Evolutionary conservation across 2,888 invertebrate species (phyloP), one percentile per base, ranked within the genome.

Genomic region (Geotrupes spiniger): DNA sequence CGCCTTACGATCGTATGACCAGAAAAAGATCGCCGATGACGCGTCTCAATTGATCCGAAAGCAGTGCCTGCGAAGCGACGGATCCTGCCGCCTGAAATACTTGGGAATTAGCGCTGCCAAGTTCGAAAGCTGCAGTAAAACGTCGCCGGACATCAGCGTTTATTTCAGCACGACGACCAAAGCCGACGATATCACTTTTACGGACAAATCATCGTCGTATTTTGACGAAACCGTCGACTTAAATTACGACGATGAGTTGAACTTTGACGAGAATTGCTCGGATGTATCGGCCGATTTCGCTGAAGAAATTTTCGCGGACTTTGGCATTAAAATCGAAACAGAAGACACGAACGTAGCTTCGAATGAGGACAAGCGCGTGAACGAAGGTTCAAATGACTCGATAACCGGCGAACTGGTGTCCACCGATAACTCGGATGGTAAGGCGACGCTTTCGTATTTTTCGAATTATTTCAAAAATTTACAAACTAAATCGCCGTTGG

Each of bases 31-130:
- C 56, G 76, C 81, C 1, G 76, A 70, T 39, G 83, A 83, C 61
- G 83, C 87, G 1, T 73, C 86, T 28, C 81, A 85, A 29, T 68
- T 89, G 36, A 71, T 93, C 2, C 78, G 81, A 60, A 85, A 85
- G 63, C 52, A 61, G 47, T 71, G 72, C 46, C 36, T 60, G 14
- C 65, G 59, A 51, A n/a, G 58, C 4, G 64, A 69, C 50, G 70
- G 65, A 2, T 63, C 47, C 21, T 73, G 64, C 57, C 76, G 83
- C 1, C 77, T 91, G 10, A 83, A 79, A 51, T 85, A 82, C 68
- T 71, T 92, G 11, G 87, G 89, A 0, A 76, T 92, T n/a, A 87
- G 86, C 64, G 87, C 84, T 9, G 83, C 87, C 0, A 89, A 90
- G 68, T 92, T 92, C 71, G 83, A 85, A 68, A 80, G 82, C 21